Evolutionary conservation across 2,797 vertebrate genomes (phyloP), one percentile per base, ranked within the genome.

Genomic region (Myotis daubentonii): DNA sequence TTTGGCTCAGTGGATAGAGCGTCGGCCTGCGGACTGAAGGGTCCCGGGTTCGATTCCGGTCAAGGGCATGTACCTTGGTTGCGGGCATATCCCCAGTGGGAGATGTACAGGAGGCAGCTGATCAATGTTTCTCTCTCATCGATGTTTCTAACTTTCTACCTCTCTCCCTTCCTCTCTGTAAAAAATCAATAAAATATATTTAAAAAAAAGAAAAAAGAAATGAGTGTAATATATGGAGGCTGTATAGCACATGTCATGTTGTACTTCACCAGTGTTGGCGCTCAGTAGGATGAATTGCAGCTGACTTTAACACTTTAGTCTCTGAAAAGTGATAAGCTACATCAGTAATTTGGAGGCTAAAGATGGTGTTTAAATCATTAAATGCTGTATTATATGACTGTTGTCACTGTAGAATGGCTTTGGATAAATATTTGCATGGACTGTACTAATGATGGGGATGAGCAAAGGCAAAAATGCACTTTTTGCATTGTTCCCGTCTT

Each of bases 321-420:
- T 92, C 87, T 91, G 85, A 87, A 88, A 96, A 92, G 53, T 80
- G 80, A 87, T 86, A 71, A 41, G 75, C 41, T 76, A 3, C 71
- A 65, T 95, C 71, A 78, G 82, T 94, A 85, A 83, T 96, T 96
- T 92, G 60, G 88, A 94, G 60, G 55, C 38, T 93, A 74, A 91
- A 78, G 72, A 87, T 95, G 53, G 89, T 94, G 60, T 93, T 96
- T 95, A 92, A 95, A 81, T 82, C 65, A 57, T 95, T 84, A 95
- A 86, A 65, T 94, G 74, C n/a, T 90, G 0, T 82, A 13, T 68
- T 87, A 87, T 33, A 44, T 80, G 82, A 75, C 78, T 92, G 19
- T 81, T 44, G 41, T 91, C 72, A 68, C 74, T 72, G 16, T 66
- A 79, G 53, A 89, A 83, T 86, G 28, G 10, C 53, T 96, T 93